phyloP scores from a whole-genome alignment of 2,113 vertebrate genomes.

The Rostratula benghalensis region DNA sequence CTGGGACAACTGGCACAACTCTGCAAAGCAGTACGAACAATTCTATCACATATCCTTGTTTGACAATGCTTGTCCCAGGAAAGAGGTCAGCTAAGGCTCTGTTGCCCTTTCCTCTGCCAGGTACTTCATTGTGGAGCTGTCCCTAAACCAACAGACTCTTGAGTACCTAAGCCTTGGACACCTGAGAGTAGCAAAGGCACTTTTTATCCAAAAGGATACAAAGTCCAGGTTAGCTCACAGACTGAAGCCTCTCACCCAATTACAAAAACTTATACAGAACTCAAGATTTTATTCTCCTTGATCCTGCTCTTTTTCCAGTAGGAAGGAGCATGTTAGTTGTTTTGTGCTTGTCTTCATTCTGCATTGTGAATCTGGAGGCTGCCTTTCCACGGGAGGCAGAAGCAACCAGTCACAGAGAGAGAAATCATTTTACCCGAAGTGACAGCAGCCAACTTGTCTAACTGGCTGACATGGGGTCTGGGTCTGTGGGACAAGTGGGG shows the following conservation, averaged over 20 bases:
- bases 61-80: conserved; percentile 23
- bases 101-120: not conserved
- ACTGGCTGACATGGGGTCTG: not conserved
- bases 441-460: not conserved
- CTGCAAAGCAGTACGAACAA: not conserved
- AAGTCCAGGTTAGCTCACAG: conserved; percentile 1
- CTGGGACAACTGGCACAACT: not conserved
- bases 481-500: not conserved
- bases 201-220: not conserved
- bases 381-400: not conserved
- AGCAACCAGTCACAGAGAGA: not conserved
- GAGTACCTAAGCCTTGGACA: not conserved
- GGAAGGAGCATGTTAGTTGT: not conserved
- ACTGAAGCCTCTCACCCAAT: not conserved
- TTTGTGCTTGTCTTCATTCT: not conserved
- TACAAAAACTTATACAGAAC: not conserved
- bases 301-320: not conserved
- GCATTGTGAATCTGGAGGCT: not conserved
- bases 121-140: conserved; percentile 11
- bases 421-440: not conserved
- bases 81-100: conserved; percentile 7
- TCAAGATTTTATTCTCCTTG: not conserved
- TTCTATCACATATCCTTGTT: not conserved
- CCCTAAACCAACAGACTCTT: not conserved
- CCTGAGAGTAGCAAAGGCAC: not conserved